phyloP scores from a whole-genome alignment of 2,797 vertebrate genomes.

The Lepidocolaptes lacrymiger region DNA sequence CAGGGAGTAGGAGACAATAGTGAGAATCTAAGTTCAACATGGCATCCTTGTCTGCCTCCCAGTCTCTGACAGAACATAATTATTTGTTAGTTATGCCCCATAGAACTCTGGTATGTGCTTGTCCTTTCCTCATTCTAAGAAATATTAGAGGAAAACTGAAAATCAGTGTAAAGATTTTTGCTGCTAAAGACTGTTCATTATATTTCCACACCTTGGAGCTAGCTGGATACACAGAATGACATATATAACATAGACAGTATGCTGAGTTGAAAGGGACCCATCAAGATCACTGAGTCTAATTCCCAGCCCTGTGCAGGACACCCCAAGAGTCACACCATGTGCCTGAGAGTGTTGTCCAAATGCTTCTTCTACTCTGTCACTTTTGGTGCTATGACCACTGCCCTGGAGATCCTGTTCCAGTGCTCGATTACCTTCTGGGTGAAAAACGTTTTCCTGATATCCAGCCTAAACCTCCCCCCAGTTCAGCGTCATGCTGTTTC shows the following conservation, averaged over 20 bases:
- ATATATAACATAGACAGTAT: neutral
- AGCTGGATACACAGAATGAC: neutral
- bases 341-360: neutral
- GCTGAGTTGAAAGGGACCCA: neutral
- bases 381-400: neutral
- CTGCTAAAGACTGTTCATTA: neutral
- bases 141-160: neutral
- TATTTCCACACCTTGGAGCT: neutral
- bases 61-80: neutral
- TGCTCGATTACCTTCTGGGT: neutral
- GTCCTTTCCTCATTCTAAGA: neutral
- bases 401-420: neutral
- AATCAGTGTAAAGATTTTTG: neutral
- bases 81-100: neutral
- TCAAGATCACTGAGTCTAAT: neutral
- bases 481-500: neutral
- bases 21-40: neutral
- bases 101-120: neutral
- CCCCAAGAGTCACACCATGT: neutral
- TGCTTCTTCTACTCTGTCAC: neutral
- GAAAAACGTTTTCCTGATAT: neutral
- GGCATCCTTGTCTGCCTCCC: neutral
- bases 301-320: neutral
- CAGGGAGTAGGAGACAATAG: neutral
- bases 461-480: neutral